These are phyloP conservation scores for Drosophila nigromelanica DNA, from an alignment of 1,140 invertebrate genomes.

Conservation along the genomic window DNA sequence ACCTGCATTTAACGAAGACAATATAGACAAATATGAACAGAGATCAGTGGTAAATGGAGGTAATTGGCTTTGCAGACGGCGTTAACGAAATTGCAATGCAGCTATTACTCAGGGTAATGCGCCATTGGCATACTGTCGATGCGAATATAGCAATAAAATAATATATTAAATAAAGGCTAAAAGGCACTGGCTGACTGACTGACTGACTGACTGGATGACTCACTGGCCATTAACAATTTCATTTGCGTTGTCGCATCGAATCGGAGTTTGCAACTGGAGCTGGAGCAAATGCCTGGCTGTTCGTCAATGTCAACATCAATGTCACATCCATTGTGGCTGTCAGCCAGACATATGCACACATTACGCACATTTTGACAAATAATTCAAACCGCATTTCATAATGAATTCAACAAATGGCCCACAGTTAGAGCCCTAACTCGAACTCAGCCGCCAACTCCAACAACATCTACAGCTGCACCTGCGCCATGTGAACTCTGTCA, in stretches of 20 bases:
- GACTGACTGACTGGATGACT: constrained; percentile 10
- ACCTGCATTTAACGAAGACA: neutral
- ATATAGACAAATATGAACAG: neutral
- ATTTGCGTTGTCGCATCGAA: constrained; percentile 68
- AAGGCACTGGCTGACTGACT: constrained; percentile 7
- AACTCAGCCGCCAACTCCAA: constrained; percentile 15
- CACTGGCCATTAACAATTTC: constrained; percentile 72
- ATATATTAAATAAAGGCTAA: constrained; percentile 51
- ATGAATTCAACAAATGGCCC: constrained; percentile 54
- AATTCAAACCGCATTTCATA: constrained; percentile 76
- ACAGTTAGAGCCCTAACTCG: constrained; percentile 12
- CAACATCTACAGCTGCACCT: constrained; percentile 50
- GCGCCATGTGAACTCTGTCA: constrained; percentile 17
- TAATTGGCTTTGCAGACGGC: constrained; percentile 24
- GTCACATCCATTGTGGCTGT: constrained; percentile 42
- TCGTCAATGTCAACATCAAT: constrained; percentile 78
- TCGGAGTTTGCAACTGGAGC: neutral
- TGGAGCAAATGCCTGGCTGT: constrained; percentile 39
- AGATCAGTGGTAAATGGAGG: neutral
- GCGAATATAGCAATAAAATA: constrained; percentile 61
- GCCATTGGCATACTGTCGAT: constrained; percentile 53
- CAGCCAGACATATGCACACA: constrained; percentile 39
- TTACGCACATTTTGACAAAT: constrained; percentile 68
- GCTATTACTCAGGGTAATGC: constrained; percentile 55
- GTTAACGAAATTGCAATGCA: constrained; percentile 37